Percentiles rank a stretch among this genome's conserved stretches.
phyloP scores from a whole-genome alignment of 2,888 invertebrate species.

The Siphlonurus alternatus region DNA sequence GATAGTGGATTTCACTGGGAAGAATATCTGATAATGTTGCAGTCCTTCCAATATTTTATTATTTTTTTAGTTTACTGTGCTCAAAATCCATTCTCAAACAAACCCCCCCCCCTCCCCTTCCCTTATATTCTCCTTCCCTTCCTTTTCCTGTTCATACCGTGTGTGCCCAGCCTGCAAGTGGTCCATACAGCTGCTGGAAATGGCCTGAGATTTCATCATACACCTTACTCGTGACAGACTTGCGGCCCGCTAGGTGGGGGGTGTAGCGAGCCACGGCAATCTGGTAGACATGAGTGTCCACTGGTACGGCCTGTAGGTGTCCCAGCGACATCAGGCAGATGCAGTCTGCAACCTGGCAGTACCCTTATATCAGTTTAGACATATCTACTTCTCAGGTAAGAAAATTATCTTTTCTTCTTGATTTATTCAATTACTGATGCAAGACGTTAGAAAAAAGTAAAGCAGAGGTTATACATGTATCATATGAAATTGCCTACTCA shows the following conservation, averaged over 20 bases:
- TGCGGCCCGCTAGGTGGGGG: slow-evolving; percentile 53
- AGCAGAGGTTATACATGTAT: slow-evolving; percentile 1
- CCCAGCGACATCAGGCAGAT: slow-evolving; percentile 92
- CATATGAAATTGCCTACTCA: too few relatives aligned
- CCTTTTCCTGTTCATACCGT: slow-evolving; percentile 41
- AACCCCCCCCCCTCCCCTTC: too few relatives aligned
- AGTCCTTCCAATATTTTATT: too few relatives aligned
- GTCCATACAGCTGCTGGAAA: slow-evolving; percentile 66
- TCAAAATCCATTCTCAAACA: too few relatives aligned
- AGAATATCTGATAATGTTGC: too few relatives aligned
- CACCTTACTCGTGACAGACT: slow-evolving; percentile 62
- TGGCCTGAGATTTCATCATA: slow-evolving; percentile 74
- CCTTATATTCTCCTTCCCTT: too few relatives aligned
- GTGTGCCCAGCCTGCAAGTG: slow-evolving; percentile 89
- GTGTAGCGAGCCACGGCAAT: slow-evolving; percentile 68
- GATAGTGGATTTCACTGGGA: too few relatives aligned
- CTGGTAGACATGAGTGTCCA: slow-evolving; percentile 93
- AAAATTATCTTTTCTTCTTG: slow-evolving; percentile 8
- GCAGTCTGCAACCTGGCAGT: slow-evolving; percentile 79
- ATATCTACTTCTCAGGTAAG: too few relatives aligned
- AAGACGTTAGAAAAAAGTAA: slow-evolving; percentile 7
- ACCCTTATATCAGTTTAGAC: slow-evolving; percentile 9
- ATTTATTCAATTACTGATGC: background rate
- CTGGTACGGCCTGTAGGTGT: slow-evolving; percentile 75
- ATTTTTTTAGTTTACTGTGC: too few relatives aligned